Evolutionary conservation across 2,797 vertebrate species (phyloP).

Genomic region (Pogoniulus pusillus): DNA sequence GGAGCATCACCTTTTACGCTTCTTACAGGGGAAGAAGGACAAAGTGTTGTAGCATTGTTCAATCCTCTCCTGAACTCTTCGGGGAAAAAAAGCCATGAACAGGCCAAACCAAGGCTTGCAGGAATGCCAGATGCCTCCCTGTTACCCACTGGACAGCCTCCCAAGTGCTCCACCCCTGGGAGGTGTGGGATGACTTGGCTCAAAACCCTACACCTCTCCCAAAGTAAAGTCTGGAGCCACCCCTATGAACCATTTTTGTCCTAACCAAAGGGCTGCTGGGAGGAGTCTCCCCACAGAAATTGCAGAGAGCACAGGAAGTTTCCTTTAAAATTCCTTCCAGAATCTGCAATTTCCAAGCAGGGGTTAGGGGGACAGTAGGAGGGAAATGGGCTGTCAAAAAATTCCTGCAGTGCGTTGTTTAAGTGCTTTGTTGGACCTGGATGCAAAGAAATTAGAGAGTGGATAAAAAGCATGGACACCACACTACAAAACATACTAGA

Average conservation of each 20-base stretch:
- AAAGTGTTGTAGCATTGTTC: neutral
- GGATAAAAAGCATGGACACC: neutral
- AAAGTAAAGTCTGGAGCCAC: neutral
- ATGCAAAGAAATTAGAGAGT: slow-evolving; percentile 7
- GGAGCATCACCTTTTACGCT: neutral
- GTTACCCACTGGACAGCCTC: neutral
- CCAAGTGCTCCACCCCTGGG: rapidly evolving
- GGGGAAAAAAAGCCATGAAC: neutral
- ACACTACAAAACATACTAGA: neutral
- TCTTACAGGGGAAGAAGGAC: neutral
- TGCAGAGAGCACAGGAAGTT: neutral
- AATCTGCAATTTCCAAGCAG: neutral
- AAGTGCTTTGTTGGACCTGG: slow-evolving; percentile 57
- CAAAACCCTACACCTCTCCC: neutral
- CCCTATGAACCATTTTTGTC: neutral
- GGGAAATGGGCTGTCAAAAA: slow-evolving; percentile 8
- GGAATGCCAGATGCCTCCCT: neutral
- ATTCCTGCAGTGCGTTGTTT: slow-evolving; percentile 16
- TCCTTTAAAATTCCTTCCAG: neutral
- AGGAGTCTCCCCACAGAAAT: neutral
- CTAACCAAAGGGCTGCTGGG: neutral
- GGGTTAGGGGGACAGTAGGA: neutral
- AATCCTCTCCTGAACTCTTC: neutral
- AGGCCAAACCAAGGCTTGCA: neutral
- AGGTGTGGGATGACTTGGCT: neutral